Base-by-base conservation (phyloP, 2,113 vertebrate genomes). In the human (Homo sapiens) region DNA sequence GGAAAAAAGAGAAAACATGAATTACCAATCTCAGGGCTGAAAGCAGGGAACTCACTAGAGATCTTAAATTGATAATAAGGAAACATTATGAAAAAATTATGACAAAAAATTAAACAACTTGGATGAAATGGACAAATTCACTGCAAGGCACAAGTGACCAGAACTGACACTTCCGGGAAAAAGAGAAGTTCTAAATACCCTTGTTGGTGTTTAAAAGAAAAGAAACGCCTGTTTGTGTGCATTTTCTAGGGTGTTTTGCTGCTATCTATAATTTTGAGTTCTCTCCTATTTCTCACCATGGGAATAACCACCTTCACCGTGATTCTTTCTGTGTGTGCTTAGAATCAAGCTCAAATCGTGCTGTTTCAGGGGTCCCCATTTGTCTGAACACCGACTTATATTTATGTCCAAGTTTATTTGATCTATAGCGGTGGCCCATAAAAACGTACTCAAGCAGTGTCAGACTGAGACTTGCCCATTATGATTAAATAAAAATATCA, bases 391-490 rank as follows among this genome's bases (percentile, higher is more conserved):
- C 68, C 43, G 13, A 17, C 55, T 40, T 48, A 25, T 3, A 14
- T 12, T 25, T 13, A 30, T 2, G 64, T n/a, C 25, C 45, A 8
- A 16, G 35, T 4, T 6, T 2, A 0, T 59, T 1, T 32, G 55
- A 8, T 7, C 25, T 35, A 4, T 12, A 1, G 12, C 0, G 32
- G 52, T 45, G 2, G 2, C 52, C 12, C 6, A 40, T 66, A 73
- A 45, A 68, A 40, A 40, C 10, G 0, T 9, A 18, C 14, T 27
- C 14, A 0, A 4, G 2, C 22, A 6, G 55, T 2, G 23, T 55
- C 66, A 5, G 64, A 18, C 14, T 4, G 27, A 81, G 43, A 20
- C 43, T 64, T 68, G 35, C 23, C 48, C 5, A 9, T 27, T 25
- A 38, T 38, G 23, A 68, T 6, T 23, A 48, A 68, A 61, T 16